These are phyloP conservation scores for Mesocentrotus franciscanus DNA, from an alignment of 53 echinoderm and acorn worm species.

Conservation along the genomic window DNA sequence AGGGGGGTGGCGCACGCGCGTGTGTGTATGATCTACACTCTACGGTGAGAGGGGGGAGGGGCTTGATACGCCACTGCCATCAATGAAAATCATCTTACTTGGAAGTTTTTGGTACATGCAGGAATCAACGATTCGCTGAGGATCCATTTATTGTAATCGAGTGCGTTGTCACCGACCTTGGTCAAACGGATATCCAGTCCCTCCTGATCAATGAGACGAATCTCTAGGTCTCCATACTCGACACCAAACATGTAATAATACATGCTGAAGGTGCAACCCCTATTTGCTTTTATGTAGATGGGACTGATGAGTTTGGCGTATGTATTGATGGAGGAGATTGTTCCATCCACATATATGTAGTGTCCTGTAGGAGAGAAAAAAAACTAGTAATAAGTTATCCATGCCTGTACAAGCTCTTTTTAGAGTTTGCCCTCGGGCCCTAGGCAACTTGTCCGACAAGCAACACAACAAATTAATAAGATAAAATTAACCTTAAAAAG, in stretches of 20 bases:
- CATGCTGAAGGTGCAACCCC: conserved; percentile 79
- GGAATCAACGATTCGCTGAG: conserved; percentile 66
- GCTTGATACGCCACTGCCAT: no score
- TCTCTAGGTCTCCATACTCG: conserved; percentile 82
- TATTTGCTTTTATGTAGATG: conserved; percentile 70
- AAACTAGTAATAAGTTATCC: no score
- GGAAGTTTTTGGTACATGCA: conserved; percentile 77
- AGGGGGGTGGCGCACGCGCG: no score
- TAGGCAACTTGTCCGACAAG: no score
- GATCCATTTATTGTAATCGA: conserved; percentile 82
- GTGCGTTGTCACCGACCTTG: conserved; percentile 71
- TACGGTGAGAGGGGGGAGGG: no score
- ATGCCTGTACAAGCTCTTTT: no score
- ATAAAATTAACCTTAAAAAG: no score
- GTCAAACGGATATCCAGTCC: conserved; percentile 67
- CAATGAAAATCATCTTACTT: conserved; percentile 50
- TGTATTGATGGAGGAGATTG: conserved; percentile 70
- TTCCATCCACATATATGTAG: conserved; percentile 88
- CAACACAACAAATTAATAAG: no score
- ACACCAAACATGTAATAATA: conserved; percentile 90
- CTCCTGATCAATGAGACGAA: conserved; percentile 61
- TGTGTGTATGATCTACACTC: no score
- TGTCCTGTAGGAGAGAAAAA: conserved; percentile 55
- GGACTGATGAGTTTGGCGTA: conserved; percentile 74
- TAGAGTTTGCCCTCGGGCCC: no score